These are phyloP conservation scores for Psilanteris sp. DNA, from an alignment of 1,140 invertebrate species.

Conservation along the genomic window DNA sequence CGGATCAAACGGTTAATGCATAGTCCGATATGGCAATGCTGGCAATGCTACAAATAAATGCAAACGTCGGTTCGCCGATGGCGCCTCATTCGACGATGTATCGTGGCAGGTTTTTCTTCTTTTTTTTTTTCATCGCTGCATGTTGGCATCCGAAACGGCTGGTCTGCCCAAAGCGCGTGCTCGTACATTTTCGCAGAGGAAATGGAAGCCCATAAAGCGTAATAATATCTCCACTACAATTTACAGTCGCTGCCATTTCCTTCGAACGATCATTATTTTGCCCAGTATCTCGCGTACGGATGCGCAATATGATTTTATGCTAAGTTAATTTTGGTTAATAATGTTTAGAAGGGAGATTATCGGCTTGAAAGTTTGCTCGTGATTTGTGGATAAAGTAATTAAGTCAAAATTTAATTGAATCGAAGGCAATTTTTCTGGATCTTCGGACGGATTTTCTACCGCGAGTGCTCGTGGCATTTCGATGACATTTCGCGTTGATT, in stretches of 20 bases:
- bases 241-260: conserved; percentile 60
- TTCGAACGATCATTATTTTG: conserved; percentile 58
- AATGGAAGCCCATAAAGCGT: conserved; percentile 61
- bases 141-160: conserved; percentile 51
- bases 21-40: conserved; percentile 25
- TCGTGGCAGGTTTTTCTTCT: conserved; percentile 47
- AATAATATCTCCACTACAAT: conserved; percentile 60
- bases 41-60: conserved; percentile 60
- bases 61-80: conserved; percentile 43
- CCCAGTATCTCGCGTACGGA: conserved; percentile 32
- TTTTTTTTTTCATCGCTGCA: conserved; percentile 47
- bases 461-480: no score
- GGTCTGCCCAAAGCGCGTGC: conserved; percentile 55
- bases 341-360: conserved; percentile 30
- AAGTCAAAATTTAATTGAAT: no score
- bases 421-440: no score
- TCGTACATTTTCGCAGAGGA: conserved; percentile 56
- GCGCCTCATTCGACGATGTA: conserved; percentile 42
- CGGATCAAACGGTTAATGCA: conserved; percentile 41
- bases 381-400: no score
- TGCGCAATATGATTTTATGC: conserved; percentile 50
- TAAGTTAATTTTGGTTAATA: conserved; percentile 56
- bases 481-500: no score
- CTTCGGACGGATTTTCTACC: no score
- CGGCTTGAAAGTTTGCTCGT: conserved; percentile 3